Base-by-base conservation (phyloP, 2,113 vertebrate genomes). In the Dipodomys ordii region DNA sequence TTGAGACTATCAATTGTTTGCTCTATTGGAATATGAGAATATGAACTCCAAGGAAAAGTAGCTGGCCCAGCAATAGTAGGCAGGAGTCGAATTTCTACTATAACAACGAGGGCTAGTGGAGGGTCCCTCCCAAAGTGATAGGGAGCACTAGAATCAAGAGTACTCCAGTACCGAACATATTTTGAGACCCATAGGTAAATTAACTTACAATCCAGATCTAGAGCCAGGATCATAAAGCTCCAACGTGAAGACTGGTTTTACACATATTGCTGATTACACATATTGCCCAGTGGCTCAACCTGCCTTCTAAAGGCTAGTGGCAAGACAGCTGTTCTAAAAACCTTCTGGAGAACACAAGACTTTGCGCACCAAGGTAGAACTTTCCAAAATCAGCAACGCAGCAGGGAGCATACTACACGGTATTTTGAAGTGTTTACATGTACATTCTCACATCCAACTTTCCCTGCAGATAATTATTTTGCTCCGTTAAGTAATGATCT, bases 381-480 rank as follows among this genome's bases (percentile, higher is more conserved):
- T 53, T 90, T 68, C 72, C 83, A 73, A 90, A 57, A 93, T 76
- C 44, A 92, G 65, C 64, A 83, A 94, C 87, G 83, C n/a, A 88
- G 28, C 19, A 19, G 22, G 73, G 44, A 85, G 60, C 11, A 74
- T 39, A 89, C 25, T 23, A 90, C 32, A 73, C 7, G 3, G 15
- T 57, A 57, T 57, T 57, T 57, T 13, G 15, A 57, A 57, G 53
- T 57, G 53, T 16, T 57, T 49, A 27, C 13, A 78, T n/a, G 27
- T 82, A 69, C 60, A 85, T 85, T 19, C 20, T 53, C 25, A 57
- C 44, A 84, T 35, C 30, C 30, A 74, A 79, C 9, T 84, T 28
- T 91, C 73, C 46, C 72, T 64, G 44, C 5, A 78, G 93, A 60
- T 49, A 65, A 62, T 84, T 79, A 73, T 83, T 49, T 57, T 39